Percentiles rank a stretch among this genome's conserved stretches.
Evolutionary conservation across 1,140 invertebrate genomes (phyloP).

Genomic region (Tetramorium parvispinum): DNA sequence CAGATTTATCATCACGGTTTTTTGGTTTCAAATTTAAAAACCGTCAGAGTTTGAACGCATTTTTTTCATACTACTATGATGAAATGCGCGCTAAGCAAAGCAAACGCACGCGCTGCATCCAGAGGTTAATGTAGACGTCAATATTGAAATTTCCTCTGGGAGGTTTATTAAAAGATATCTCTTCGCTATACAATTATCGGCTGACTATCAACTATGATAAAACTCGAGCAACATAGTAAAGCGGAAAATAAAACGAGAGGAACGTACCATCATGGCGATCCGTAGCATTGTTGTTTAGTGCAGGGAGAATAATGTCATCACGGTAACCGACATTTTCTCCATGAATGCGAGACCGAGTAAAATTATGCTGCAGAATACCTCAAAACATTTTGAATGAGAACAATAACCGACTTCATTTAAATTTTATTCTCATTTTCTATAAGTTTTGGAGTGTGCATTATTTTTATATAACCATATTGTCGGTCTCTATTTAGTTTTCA

Average conservation of each 20-base stretch:
- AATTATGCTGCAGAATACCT: conserved; percentile 47
- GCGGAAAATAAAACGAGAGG: conserved; percentile 37
- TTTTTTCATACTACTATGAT: not conserved
- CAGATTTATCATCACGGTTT: not conserved
- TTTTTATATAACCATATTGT: conserved; percentile 28
- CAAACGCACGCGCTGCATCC: not conserved
- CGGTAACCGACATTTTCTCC: conserved; percentile 48
- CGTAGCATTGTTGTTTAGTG: conserved; percentile 50
- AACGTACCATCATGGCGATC: conserved; percentile 41
- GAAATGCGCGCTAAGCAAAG: not conserved
- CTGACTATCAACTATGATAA: conserved; percentile 46
- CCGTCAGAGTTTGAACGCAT: not conserved
- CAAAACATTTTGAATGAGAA: conserved; percentile 55
- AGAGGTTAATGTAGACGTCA: conserved; percentile 3
- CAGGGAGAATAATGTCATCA: conserved; percentile 49
- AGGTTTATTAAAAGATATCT: conserved; percentile 34
- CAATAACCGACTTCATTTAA: conserved; percentile 39
- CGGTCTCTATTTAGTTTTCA: conserved; percentile 11
- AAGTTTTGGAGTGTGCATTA: conserved; percentile 13
- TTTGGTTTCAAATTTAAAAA: not conserved
- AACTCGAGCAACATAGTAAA: conserved; percentile 43
- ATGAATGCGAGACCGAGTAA: conserved; percentile 40
- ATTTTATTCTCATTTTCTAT: conserved; percentile 45
- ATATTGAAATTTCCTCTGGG: conserved; percentile 33
- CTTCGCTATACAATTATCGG: conserved; percentile 37